Conservation (phyloP, 2,888 invertebrate genomes). For the Chrysolina oricalcia region DNA sequence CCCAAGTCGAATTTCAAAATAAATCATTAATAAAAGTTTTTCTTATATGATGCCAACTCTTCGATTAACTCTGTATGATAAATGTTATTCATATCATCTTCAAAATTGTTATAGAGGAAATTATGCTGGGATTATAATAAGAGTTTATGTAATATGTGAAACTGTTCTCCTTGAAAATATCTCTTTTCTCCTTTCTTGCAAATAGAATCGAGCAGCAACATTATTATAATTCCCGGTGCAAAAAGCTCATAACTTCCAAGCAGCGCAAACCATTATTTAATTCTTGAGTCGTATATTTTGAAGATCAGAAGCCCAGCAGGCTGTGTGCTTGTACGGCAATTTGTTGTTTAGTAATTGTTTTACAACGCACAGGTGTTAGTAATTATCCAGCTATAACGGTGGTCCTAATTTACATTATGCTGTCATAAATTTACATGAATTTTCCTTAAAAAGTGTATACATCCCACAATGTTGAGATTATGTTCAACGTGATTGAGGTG, state of each 20-base stretch:
- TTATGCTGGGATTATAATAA: too few relatives aligned
- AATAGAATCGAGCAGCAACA: neutral
- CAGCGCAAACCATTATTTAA: constrained; percentile 15
- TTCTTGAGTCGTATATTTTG: constrained; percentile 16
- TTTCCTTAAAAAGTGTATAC: constrained; percentile 42
- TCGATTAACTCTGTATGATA: too few relatives aligned
- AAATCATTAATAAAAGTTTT: too few relatives aligned
- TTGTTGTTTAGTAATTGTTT: constrained; percentile 48
- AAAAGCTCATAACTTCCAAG: constrained; percentile 1
- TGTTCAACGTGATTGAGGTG: neutral
- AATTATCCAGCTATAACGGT: constrained; percentile 47
- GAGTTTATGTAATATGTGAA: too few relatives aligned
- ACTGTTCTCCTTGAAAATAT: neutral
- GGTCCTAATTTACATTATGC: constrained; percentile 44
- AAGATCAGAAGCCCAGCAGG: constrained; percentile 44
- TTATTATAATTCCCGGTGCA: constrained; percentile 20
- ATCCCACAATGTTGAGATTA: constrained; percentile 30
- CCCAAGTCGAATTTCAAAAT: too few relatives aligned
- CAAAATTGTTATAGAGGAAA: too few relatives aligned
- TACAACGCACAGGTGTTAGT: constrained; percentile 46
- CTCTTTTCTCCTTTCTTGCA: neutral
- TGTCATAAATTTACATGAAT: constrained; percentile 45
- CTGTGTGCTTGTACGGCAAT: constrained; percentile 45
- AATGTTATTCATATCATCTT: too few relatives aligned
- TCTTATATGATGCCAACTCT: too few relatives aligned